These are phyloP conservation scores for Andricus grossulariae DNA, from an alignment of 1,140 invertebrate species.

Conservation along the genomic window DNA sequence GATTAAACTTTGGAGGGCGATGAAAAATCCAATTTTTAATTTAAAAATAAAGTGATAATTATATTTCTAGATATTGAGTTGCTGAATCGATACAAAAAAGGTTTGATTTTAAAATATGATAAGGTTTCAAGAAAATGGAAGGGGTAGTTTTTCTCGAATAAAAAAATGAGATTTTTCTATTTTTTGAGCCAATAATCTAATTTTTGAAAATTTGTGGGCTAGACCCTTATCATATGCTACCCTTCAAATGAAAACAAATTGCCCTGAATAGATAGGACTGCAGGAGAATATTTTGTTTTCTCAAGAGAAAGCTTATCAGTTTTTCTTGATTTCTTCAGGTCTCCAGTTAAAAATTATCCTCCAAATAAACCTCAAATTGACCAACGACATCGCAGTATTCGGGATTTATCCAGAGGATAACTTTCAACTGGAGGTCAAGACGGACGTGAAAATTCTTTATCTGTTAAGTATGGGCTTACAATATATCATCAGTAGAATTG, in stretches of 20 bases:
- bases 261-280: background rate
- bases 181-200: too few species aligned
- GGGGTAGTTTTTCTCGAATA: too few species aligned
- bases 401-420: conserved; percentile 31
- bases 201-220: too few species aligned
- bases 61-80: too few species aligned
- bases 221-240: too few species aligned
- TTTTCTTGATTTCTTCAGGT: conserved; percentile 27
- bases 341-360: conserved; percentile 32
- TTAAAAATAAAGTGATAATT: too few species aligned
- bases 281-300: background rate
- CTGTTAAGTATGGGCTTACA: conserved; percentile 17
- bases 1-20: background rate
- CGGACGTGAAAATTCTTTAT: conserved; percentile 27
- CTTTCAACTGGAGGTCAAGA: conserved; percentile 31
- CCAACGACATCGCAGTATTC: conserved; percentile 27
- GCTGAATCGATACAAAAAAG: too few species aligned
- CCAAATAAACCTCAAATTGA: conserved; percentile 19
- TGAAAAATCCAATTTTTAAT: too few species aligned
- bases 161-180: too few species aligned
- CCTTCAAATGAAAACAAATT: background rate
- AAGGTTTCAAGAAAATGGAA: too few species aligned
- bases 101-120: too few species aligned
- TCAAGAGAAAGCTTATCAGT: conserved; percentile 9
- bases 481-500: background rate